Evolutionary conservation across 1,140 invertebrate genomes (phyloP).

Genomic region (Sarcophaga peregrina): DNA sequence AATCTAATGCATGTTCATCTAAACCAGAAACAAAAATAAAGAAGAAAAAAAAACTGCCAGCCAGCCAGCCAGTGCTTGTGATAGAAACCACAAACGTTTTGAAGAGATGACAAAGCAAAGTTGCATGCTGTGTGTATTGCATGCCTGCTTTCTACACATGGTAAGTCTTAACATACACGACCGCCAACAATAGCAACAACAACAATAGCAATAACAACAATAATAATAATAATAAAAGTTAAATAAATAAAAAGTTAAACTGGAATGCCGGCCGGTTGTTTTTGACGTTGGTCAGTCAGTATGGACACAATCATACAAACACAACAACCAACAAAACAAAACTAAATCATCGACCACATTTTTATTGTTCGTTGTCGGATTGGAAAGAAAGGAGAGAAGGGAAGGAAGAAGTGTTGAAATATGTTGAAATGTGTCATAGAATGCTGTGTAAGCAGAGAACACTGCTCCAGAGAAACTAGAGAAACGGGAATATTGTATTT

Average conservation of each 20-base stretch:
- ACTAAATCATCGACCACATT: neutral
- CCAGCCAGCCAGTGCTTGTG: neutral
- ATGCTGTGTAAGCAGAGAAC: slow-evolving; percentile 9
- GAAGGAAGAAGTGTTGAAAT: neutral
- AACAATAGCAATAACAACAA: neutral
- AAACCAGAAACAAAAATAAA: too few relatives aligned
- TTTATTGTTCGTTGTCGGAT: neutral
- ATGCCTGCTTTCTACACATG: slow-evolving; percentile 19
- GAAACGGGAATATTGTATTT: neutral
- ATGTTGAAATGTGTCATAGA: slow-evolving; percentile 24
- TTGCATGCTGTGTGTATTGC: slow-evolving; percentile 24
- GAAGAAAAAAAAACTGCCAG: neutral
- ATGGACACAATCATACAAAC: neutral
- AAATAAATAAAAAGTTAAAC: neutral
- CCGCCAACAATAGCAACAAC: neutral
- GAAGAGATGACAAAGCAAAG: slow-evolving; percentile 26
- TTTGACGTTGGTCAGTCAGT: slow-evolving; percentile 18
- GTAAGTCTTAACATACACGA: neutral
- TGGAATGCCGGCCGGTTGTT: slow-evolving; percentile 26
- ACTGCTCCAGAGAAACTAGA: neutral
- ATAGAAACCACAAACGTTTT: slow-evolving; percentile 24
- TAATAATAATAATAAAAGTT: too few relatives aligned
- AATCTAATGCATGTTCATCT: neutral
- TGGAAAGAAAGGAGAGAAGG: neutral
- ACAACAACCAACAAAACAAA: neutral